Base-by-base conservation (phyloP, 1,140 invertebrate genomes). In the Lucilia sericata region DNA sequence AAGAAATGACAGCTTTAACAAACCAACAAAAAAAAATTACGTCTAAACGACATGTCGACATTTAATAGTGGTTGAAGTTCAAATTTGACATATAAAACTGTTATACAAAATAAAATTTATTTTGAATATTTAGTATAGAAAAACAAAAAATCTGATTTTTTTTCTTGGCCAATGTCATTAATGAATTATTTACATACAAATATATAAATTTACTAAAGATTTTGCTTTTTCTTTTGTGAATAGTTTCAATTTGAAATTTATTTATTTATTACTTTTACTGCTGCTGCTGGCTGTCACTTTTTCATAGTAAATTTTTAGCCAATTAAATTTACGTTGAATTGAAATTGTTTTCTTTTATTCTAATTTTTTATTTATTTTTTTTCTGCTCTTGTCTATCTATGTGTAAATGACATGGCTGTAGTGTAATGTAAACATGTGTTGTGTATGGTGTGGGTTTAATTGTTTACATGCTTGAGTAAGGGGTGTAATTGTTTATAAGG, bases 141-240 rank as follows among this genome's bases (percentile, higher is more conserved):
- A 25, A 25, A 70, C 9, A 21, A 70, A 21, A 70, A 25, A 2
- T 21, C 1, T 25, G 65, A 70, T 70, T 70, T 60, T 17, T 60
- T n/a, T 70, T 70, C 65, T 70, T 70, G 65, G 19, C 65, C 65
- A 70, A 70, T 70, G 65, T 70, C 65, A 70, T 70, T 70, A 19
- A 70, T 70, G 65, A 70, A 70, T 21, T 70, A 70, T 70, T 70
- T 70, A 70, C 65, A 19, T 21, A 2, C 19, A 51, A 21, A 70
- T 5, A 70, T 70, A 21, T 70, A 70, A 2, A 51, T 7, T 10
- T 13, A 51, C 0, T 21, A 70, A 60, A 60, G 51, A n/a, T 21
- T 21, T 70, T 70, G 60, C 1, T 70, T 70, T 70, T 70, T 21
- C 8, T 21, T 70, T 36, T 36, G 36, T 14, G n/a, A n/a, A n/a